A percentile compares a stretch with the other conserved stretches of the same genome.
phyloP scores from a whole-genome alignment of 2,888 invertebrate species.

The Leptopilina myrica region DNA sequence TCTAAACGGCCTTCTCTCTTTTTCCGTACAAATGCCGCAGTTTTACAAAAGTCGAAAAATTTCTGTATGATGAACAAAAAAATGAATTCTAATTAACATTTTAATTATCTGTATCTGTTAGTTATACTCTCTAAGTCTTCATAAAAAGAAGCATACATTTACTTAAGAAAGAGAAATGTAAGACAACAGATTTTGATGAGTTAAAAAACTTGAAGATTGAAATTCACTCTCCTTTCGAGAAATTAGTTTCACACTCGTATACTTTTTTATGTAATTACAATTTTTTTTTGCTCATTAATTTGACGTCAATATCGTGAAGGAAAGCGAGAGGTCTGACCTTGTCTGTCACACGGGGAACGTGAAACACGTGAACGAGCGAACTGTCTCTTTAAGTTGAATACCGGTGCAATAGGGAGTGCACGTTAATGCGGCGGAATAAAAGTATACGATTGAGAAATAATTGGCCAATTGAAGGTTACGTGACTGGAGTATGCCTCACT shows the following conservation, averaged over 20 bases:
- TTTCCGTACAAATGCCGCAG: too few species aligned
- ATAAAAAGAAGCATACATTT: too few species aligned
- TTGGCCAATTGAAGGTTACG: slow-evolving; percentile 70
- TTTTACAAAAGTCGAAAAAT: too few species aligned
- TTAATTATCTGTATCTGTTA: too few species aligned
- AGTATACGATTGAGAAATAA: slow-evolving; percentile 65
- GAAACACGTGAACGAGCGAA: slow-evolving; percentile 24
- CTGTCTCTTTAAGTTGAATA: slow-evolving; percentile 14
- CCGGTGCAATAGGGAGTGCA: slow-evolving; percentile 40
- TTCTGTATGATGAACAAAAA: too few species aligned
- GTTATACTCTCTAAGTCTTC: too few species aligned
- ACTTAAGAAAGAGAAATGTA: too few species aligned
- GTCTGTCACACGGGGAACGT: not conserved
- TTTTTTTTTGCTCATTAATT: not conserved
- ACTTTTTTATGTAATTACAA: not conserved
- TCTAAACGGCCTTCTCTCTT: not conserved
- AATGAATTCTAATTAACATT: too few species aligned
- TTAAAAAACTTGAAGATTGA: too few species aligned
- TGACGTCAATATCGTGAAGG: slow-evolving; percentile 4
- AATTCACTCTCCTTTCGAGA: not conserved
- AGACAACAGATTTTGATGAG: too few species aligned
- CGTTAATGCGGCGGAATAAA: slow-evolving; percentile 44
- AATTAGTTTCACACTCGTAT: not conserved
- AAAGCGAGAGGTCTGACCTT: slow-evolving; percentile 29
- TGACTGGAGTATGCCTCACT: slow-evolving; percentile 63